Evolutionary conservation across 1,140 invertebrate species (phyloP).

Genomic region (Macrocentrus cingulum): DNA sequence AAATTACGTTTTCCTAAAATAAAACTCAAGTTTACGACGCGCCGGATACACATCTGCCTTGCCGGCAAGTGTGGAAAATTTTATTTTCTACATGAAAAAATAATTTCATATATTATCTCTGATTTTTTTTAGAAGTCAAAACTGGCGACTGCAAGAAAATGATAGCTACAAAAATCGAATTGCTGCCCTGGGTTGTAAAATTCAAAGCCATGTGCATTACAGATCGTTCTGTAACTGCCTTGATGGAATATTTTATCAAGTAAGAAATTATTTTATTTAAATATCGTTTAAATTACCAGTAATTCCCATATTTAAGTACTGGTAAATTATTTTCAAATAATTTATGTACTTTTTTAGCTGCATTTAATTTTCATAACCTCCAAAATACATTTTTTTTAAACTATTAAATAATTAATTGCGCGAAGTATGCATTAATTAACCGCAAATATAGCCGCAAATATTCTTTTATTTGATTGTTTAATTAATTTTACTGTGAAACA

Average conservation of each 20-base stretch:
- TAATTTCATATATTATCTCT: no score
- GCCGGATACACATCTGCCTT: no score
- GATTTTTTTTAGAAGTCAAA: not conserved
- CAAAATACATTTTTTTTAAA: not conserved
- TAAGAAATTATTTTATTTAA: constrained; percentile 12
- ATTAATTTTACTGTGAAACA: no score
- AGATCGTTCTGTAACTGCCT: constrained; percentile 18
- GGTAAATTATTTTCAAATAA: not conserved
- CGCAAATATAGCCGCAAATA: no score
- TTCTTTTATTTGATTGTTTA: no score
- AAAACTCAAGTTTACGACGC: no score
- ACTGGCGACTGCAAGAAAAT: not conserved
- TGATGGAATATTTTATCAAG: constrained; percentile 31
- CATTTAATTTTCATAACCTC: not conserved
- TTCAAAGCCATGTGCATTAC: constrained; percentile 23
- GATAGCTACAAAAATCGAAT: constrained; percentile 24
- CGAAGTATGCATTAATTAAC: no score
- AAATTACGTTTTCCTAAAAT: no score
- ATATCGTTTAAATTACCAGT: constrained; percentile 12
- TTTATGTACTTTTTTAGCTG: not conserved
- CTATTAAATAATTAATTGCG: no score
- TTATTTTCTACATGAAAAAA: no score
- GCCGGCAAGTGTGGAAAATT: no score
- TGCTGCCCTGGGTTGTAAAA: constrained; percentile 26
- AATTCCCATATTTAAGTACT: constrained; percentile 8